Evolutionary conservation across 2,888 invertebrate genomes (phyloP), one percentile per base, ranked within the genome.

Genomic region (Pristionchus japonicus): DNA sequence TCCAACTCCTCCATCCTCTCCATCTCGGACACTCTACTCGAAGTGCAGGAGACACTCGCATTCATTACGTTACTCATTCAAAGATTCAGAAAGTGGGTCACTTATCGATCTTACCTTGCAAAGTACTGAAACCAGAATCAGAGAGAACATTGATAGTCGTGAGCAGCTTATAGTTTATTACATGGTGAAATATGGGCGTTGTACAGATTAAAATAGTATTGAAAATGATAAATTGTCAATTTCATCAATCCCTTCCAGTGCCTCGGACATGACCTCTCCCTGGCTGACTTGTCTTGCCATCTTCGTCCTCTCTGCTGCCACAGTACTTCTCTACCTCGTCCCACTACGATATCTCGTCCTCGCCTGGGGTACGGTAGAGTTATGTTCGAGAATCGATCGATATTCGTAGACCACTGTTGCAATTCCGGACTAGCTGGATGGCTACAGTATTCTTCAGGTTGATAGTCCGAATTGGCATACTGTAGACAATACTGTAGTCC

Each of bases 201-300:
- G n/a, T n/a, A n/a, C n/a, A n/a, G n/a, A n/a, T n/a, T n/a, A n/a
- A 2, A 70, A 4, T 31, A n/a, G n/a, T 52, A 34, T 61, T 20
- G 13, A 40, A 40, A 23, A 61, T 61, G 23, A 27, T 61, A n/a
- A 61, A 61, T 27, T n/a, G 20, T 74, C 34, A 27, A 40, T n/a
- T n/a, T n/a, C n/a, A n/a, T n/a, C n/a, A n/a, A n/a, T n/a, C n/a
- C n/a, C 1, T 83, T 34, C 6, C 23, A 98, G 98, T 95, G 96
- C 98, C 89, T 97, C 98, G 95, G 98, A 98, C 95, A 99, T 98
- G 96, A 97, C 98, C 89, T 97, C 98, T 95, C 98, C 98, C 90
- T 98, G 98, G 96, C 95, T 99, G 92, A 98, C 98, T 93, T 97
- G 97, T 96, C 96, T 99, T 95, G 97, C 98, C 31, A 97, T 98